phyloP scores from a whole-genome alignment of 2,113 vertebrate species.

The Pelobates fuscus region DNA sequence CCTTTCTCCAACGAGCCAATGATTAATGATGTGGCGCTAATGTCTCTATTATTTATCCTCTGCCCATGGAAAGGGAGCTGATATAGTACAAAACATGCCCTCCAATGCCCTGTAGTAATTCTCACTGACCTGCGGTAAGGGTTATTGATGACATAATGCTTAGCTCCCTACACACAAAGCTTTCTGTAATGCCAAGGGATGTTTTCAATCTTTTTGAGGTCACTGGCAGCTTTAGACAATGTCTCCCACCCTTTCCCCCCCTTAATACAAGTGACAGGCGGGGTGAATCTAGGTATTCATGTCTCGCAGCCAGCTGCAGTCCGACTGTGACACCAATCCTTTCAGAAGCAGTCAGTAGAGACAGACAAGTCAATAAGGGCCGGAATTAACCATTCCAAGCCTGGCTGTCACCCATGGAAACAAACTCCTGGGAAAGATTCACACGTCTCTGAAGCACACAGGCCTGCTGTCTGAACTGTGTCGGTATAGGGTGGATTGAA shows the following conservation, averaged over 20 bases:
- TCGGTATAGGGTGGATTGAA: no score
- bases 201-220: conserved; percentile 35
- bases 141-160: conserved; percentile 27
- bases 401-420: neutral
- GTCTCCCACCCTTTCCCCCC: conserved; percentile 20
- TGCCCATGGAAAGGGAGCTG: neutral
- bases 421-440: neutral
- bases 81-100: neutral
- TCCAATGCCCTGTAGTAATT: conserved; percentile 7
- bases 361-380: conserved; percentile 17
- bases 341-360: conserved; percentile 38
- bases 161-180: conserved; percentile 16
- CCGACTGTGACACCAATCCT: conserved; percentile 26
- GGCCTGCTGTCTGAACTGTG: no score
- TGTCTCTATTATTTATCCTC: neutral
- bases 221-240: conserved; percentile 33
- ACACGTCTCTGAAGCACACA: no score
- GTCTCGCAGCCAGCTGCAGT: conserved; percentile 29
- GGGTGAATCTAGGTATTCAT: conserved; percentile 38
- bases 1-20: neutral
- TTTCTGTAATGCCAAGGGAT: conserved; percentile 17
- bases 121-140: conserved; percentile 10
- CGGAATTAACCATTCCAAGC: conserved; percentile 31
- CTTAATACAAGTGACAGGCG: conserved; percentile 19
- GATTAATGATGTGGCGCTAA: neutral